phyloP scores from a whole-genome alignment of 2,113 vertebrate genomes.

The Orthonyx spaldingii region DNA sequence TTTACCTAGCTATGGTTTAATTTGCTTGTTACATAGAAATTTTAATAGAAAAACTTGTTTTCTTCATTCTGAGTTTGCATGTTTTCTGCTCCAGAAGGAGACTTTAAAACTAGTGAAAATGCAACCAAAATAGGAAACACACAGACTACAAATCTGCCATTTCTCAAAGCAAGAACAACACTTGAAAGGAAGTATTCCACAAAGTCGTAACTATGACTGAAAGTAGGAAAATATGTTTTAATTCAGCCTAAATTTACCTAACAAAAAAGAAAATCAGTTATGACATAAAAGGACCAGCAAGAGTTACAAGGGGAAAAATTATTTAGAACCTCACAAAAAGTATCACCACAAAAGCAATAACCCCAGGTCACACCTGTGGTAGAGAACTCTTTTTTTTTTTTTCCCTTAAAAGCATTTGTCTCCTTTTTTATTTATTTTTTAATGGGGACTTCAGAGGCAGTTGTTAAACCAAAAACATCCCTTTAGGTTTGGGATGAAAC shows the following conservation, averaged over 20 bases:
- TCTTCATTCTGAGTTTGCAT: background rate
- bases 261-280: background rate
- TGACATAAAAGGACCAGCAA: background rate
- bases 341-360: background rate
- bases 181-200: background rate
- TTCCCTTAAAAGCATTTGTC: slow-evolving; percentile 28
- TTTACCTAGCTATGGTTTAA: background rate
- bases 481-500: background rate
- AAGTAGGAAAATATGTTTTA: background rate
- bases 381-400: background rate
- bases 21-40: background rate
- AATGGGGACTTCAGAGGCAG: slow-evolving; percentile 9
- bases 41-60: background rate
- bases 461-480: slow-evolving; percentile 22
- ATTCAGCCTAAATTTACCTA: background rate
- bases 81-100: background rate
- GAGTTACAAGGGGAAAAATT: background rate
- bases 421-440: background rate
- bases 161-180: background rate
- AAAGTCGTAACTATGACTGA: background rate
- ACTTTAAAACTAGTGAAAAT: background rate
- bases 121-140: background rate
- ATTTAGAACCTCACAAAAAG: background rate
- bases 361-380: background rate
- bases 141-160: background rate